These are phyloP conservation scores for Lytechinus variegatus DNA, from an alignment of 35 echinoderm and acorn worm species.

Conservation along the genomic window DNA sequence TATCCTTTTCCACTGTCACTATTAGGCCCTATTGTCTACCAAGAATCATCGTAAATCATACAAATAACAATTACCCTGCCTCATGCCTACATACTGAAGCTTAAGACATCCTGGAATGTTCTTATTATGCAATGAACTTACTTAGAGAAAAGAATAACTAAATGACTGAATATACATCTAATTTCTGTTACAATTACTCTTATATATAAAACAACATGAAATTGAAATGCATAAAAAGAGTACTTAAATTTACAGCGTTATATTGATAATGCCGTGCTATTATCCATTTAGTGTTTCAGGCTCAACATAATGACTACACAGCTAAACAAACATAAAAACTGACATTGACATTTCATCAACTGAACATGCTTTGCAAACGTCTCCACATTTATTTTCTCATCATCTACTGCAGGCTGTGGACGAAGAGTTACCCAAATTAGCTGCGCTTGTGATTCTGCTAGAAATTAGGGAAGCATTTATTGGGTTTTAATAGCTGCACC, in stretches of 20 bases:
- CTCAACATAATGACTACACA: background rate
- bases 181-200: too few species aligned
- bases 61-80: too few species aligned
- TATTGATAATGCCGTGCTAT: background rate
- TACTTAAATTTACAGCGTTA: background rate
- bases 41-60: too few species aligned
- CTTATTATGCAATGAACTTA: too few species aligned
- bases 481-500: constrained; percentile 28
- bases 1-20: too few species aligned
- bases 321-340: background rate
- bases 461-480: constrained; percentile 21
- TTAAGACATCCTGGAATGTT: too few species aligned
- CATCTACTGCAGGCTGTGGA: background rate
- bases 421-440: constrained; percentile 15
- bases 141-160: too few species aligned
- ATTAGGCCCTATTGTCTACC: too few species aligned
- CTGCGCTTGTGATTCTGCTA: constrained; percentile 26
- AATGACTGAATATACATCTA: too few species aligned
- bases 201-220: too few species aligned
- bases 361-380: background rate
- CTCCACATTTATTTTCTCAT: background rate
- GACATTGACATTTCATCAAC: constrained; percentile 12
- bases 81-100: too few species aligned
- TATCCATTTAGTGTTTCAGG: background rate
- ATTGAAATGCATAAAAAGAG: too few species aligned